Conservation (phyloP, 2,113 vertebrate genomes). For the Larimichthys polyactis region DNA sequence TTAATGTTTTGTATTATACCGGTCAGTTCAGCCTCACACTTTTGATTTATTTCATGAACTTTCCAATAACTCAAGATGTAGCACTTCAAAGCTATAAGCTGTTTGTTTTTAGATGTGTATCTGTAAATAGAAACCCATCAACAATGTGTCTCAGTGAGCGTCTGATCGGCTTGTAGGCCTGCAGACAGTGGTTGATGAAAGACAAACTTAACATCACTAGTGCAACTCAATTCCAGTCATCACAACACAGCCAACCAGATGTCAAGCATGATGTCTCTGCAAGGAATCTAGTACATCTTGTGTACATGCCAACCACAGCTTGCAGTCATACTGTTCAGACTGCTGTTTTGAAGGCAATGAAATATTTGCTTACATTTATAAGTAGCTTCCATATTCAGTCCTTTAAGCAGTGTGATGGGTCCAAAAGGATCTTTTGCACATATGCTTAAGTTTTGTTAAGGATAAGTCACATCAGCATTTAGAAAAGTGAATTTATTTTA, state of each 20-base stretch:
- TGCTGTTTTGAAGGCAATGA: background rate
- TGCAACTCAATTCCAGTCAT: background rate
- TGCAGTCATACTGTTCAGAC: background rate
- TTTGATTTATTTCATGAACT: background rate
- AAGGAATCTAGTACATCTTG: background rate
- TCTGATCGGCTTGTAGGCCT: background rate
- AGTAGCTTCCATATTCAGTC: background rate
- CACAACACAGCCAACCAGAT: constrained; percentile 20
- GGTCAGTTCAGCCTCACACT: background rate
- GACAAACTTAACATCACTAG: background rate
- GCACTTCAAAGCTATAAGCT: background rate
- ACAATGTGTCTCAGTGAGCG: background rate
- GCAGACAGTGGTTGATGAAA: background rate
- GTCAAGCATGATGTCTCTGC: background rate
- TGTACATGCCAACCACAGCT: background rate
- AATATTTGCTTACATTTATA: background rate
- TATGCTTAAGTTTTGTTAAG: too few species aligned
- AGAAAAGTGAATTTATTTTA: background rate
- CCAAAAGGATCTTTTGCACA: background rate
- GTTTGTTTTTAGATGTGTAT: background rate
- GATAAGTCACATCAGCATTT: background rate
- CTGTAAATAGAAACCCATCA: background rate
- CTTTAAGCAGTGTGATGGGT: background rate
- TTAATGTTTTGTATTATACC: background rate
- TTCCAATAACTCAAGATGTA: background rate